Conservation (phyloP, 2,797 vertebrate genomes). For the Hypotaenidia okinawae region DNA sequence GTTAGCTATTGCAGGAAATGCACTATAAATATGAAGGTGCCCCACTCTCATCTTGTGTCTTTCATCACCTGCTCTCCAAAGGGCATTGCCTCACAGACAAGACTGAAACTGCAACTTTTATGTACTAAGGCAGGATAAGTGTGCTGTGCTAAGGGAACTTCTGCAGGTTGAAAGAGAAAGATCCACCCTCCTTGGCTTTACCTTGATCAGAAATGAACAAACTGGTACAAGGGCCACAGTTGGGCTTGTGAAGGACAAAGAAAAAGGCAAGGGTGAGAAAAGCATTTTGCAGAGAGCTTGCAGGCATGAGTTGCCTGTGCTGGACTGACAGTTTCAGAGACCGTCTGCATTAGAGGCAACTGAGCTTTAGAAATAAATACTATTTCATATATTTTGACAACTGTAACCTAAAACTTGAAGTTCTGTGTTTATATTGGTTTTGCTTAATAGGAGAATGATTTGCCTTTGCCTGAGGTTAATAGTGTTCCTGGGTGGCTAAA, state of each 20-base stretch:
- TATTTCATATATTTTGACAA: conserved; percentile 56
- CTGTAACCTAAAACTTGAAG: conserved; percentile 52
- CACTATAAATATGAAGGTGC: background rate
- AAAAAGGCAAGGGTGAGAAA: background rate
- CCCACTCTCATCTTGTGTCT: background rate
- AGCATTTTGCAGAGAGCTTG: background rate
- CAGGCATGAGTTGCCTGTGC: background rate
- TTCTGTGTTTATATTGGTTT: conserved; percentile 56
- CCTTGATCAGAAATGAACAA: background rate
- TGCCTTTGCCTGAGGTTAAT: conserved; percentile 80
- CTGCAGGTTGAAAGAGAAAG: background rate
- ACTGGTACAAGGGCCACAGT: background rate
- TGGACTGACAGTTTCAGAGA: conserved; percentile 28
- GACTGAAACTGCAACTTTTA: background rate
- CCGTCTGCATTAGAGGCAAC: conserved; percentile 17
- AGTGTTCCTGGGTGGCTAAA: conserved; percentile 82
- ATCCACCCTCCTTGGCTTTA: background rate
- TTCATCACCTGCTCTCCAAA: conserved; percentile 13
- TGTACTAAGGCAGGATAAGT: background rate
- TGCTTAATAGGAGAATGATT: conserved; percentile 68
- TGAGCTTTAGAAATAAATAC: conserved; percentile 54
- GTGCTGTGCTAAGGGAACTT: background rate
- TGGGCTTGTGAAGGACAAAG: background rate
- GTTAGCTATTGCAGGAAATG: background rate
- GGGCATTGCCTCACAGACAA: background rate